These are phyloP conservation scores for Diorhabda elongata DNA, from an alignment of 1,140 invertebrate genomes.

Conservation along the genomic window DNA sequence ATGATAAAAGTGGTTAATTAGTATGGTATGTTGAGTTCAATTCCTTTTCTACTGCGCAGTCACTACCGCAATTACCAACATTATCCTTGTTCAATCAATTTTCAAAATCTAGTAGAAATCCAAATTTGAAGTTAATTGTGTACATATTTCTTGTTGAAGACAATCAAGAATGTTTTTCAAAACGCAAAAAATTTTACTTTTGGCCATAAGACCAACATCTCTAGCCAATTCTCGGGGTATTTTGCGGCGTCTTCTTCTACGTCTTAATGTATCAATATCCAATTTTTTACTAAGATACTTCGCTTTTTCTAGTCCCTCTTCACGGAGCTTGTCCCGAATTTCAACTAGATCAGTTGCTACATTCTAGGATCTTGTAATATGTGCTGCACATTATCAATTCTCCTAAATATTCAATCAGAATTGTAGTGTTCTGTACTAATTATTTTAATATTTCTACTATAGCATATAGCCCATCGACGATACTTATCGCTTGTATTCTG, in stretches of 20 bases:
- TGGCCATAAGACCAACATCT: constrained; percentile 14
- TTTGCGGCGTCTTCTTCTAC: neutral
- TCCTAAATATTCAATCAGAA: no score
- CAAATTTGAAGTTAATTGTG: constrained; percentile 8
- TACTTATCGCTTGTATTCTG: neutral
- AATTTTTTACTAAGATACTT: neutral
- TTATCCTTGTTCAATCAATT: no score
- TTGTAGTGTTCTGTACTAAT: neutral
- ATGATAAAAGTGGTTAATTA: neutral
- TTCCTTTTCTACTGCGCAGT: no score
- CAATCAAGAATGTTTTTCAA: constrained; percentile 15
- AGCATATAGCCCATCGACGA: neutral
- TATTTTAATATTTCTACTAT: neutral
- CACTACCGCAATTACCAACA: no score
- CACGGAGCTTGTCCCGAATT: neutral
- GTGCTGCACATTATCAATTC: no score
- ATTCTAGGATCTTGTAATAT: no score
- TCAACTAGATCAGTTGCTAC: neutral
- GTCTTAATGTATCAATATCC: neutral
- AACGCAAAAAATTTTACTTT: constrained; percentile 17
- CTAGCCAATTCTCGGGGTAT: neutral
- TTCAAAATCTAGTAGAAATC: no score
- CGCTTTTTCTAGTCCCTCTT: neutral
- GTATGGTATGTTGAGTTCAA: no score
- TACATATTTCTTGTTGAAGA: constrained; percentile 19